phyloP scores from a whole-genome alignment of 1,140 invertebrate species.

The Physella acuta region DNA sequence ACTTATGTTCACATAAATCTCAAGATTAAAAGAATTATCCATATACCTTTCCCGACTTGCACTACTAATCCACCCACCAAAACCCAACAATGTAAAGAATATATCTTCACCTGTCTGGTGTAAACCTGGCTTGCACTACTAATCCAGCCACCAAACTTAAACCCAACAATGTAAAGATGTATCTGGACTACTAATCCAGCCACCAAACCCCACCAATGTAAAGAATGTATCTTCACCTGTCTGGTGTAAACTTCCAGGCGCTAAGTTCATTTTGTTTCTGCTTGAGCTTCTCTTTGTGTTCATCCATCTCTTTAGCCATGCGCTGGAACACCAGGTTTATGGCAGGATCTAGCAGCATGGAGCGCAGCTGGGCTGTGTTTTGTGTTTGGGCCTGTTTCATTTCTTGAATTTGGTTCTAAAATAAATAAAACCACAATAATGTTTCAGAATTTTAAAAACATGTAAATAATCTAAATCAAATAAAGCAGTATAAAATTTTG shows the following conservation, averaged over 20 bases:
- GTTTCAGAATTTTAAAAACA: too few relatives aligned
- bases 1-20: too few relatives aligned
- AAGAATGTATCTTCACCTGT: constrained; percentile 70
- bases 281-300: constrained; percentile 86
- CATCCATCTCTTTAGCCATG: constrained; percentile 86
- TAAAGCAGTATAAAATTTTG: too few relatives aligned
- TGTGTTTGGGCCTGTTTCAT: constrained; percentile 70
- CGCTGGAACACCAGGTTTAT: constrained; percentile 92
- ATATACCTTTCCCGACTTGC: too few relatives aligned
- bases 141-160: too few relatives aligned
- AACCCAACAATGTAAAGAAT: constrained; percentile 24
- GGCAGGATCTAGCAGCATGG: constrained; percentile 88
- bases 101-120: constrained; percentile 81
- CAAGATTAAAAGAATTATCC: too few relatives aligned
- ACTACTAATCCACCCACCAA: too few relatives aligned
- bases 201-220: too few relatives aligned
- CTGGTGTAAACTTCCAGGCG: constrained; percentile 98
- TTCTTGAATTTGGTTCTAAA: constrained; percentile 87
- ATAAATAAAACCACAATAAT: constrained; percentile 1
- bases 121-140: too few relatives aligned
- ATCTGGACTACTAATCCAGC: too few relatives aligned
- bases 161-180: too few relatives aligned
- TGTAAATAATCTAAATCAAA: too few relatives aligned
- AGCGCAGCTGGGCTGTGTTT: constrained; percentile 74
- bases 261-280: constrained; percentile 96